phyloP scores from a whole-genome alignment of 2,888 invertebrate species.

The Acronicta alni region DNA sequence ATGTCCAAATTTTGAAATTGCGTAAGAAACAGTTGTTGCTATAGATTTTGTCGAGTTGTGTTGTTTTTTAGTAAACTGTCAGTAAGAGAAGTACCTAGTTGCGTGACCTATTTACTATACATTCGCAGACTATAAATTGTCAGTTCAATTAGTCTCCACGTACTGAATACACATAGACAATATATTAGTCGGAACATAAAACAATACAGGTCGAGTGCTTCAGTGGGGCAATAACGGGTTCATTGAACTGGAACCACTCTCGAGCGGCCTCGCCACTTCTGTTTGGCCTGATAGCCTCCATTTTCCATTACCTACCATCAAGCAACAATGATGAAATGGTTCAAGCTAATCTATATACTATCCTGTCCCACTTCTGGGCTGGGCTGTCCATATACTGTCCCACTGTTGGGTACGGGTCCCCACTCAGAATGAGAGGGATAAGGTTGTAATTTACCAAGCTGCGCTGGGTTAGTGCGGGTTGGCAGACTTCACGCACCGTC shows the following conservation, averaged over 20 bases:
- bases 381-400: too few species aligned
- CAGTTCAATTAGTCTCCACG: conserved; percentile 11
- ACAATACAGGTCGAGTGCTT: conserved; percentile 25
- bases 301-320: conserved; percentile 28
- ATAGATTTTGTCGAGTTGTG: too few species aligned
- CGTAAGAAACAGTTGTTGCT: too few species aligned
- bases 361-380: conserved; percentile 5
- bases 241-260: conserved; percentile 64
- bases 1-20: too few species aligned
- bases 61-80: too few species aligned
- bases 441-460: too few species aligned
- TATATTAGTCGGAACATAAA: conserved; percentile 38
- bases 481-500: too few species aligned
- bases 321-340: conserved; percentile 35
- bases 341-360: conserved; percentile 33
- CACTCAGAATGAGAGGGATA: too few species aligned
- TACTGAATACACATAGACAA: conserved; percentile 11
- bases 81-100: too few species aligned
- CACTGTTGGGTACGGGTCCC: too few species aligned
- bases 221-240: conserved; percentile 58
- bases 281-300: conserved; percentile 31
- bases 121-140: background rate
- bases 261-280: conserved; percentile 45
- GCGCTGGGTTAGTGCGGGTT: too few species aligned
- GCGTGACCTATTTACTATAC: too few species aligned